Evolutionary conservation across 2,888 invertebrate species (phyloP).

Genomic region (Limnephilus marmoratus): DNA sequence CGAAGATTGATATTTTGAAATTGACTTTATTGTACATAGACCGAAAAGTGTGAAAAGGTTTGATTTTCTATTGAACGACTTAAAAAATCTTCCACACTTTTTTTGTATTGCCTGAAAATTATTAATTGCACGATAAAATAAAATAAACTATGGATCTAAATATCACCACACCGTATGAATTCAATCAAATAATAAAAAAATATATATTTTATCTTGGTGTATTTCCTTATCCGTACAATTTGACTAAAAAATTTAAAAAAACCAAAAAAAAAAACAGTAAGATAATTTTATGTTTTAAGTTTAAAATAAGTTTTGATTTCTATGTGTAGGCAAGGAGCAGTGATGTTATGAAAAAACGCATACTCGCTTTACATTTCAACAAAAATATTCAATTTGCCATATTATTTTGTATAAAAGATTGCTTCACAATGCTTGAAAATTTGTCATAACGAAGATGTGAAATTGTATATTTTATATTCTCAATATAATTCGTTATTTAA

Average conservation of each 20-base stretch:
- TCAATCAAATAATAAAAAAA: not conserved
- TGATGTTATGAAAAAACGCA: slow-evolving; percentile 42
- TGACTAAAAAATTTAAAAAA: slow-evolving; percentile 32
- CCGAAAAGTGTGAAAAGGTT: not conserved
- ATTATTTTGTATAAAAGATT: slow-evolving; percentile 53
- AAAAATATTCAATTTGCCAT: slow-evolving; percentile 43
- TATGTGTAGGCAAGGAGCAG: slow-evolving; percentile 44
- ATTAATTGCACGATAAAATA: not conserved
- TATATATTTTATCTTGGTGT: not conserved
- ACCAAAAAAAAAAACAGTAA: slow-evolving; percentile 6
- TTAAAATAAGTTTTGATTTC: slow-evolving; percentile 46
- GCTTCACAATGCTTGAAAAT: slow-evolving; percentile 54
- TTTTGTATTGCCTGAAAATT: not conserved
- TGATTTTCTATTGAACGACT: not conserved
- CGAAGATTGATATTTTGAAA: not conserved
- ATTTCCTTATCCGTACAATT: not conserved
- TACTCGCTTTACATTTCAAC: slow-evolving; percentile 49
- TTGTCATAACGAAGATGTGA: slow-evolving; percentile 29
- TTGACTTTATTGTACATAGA: slow-evolving; percentile 2
- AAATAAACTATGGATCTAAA: not conserved
- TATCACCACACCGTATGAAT: not conserved
- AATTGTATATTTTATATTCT: slow-evolving; percentile 43
- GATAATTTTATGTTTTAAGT: slow-evolving; percentile 24
- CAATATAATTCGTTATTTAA: slow-evolving; percentile 25
- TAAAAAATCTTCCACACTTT: not conserved